phyloP scores from a whole-genome alignment of 2,888 invertebrate genomes.

The Rotaria socialis region DNA sequence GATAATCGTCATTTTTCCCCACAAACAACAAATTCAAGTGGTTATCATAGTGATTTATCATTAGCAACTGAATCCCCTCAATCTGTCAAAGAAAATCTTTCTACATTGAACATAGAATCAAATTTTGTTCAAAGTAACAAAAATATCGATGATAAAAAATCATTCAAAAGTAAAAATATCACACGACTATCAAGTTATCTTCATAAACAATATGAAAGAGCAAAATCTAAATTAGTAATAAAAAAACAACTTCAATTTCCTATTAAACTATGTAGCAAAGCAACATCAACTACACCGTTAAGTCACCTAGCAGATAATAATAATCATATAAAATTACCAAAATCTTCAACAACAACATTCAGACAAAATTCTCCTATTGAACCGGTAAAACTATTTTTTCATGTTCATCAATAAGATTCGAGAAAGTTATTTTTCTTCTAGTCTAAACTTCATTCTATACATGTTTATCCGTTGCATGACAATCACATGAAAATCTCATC shows the following conservation, averaged over 20 bases:
- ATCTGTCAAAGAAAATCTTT: not conserved
- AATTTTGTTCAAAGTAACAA: not conserved
- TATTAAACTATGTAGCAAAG: not conserved
- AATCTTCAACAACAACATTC: not conserved
- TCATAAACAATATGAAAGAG: not conserved
- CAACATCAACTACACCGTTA: not conserved
- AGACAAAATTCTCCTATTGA: not conserved
- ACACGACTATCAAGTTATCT: not conserved
- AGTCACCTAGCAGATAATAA: not conserved
- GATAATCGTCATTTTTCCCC: not conserved
- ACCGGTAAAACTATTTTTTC: not conserved
- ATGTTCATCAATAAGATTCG: no score
- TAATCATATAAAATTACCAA: not conserved
- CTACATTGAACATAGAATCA: not conserved
- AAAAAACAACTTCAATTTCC: not conserved
- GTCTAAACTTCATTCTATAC: not conserved
- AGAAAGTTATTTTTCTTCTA: not conserved
- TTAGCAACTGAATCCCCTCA: not conserved
- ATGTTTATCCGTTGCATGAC: conserved; percentile 5
- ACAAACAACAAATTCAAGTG: conserved; percentile 25
- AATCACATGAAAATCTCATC: not conserved
- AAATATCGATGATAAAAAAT: not conserved
- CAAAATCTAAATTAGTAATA: not conserved
- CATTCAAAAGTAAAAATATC: not conserved
- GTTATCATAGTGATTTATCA: conserved; percentile 37